Conservation (phyloP, 2,797 vertebrate species). For the Neopelma chrysocephalum region DNA sequence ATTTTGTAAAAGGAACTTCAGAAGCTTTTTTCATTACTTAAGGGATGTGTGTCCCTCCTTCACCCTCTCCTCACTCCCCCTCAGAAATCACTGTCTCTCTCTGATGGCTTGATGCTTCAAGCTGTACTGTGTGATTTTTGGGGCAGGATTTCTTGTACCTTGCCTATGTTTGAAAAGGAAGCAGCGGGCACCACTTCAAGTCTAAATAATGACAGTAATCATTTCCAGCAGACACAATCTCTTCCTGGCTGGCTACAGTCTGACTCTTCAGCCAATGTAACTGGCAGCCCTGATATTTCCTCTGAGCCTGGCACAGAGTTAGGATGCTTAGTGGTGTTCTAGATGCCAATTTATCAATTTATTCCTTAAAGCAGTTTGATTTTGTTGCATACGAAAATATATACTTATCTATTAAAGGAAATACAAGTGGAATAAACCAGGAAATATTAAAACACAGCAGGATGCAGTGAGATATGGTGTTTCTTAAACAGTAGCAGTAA, state of each 20-base stretch:
- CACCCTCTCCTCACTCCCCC: background rate
- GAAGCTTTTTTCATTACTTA: background rate
- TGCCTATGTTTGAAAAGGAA: constrained; percentile 9
- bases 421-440: constrained; percentile 22
- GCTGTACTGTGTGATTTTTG: background rate
- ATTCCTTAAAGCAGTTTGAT: constrained; percentile 46
- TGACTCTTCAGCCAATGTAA: constrained; percentile 36
- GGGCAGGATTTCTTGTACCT: constrained; percentile 1
- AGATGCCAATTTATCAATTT: constrained; percentile 61
- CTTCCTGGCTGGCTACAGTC: constrained; percentile 15
- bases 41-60: background rate
- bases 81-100: background rate
- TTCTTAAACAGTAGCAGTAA: constrained; percentile 28
- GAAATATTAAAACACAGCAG: constrained; percentile 55
- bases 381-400: constrained; percentile 42
- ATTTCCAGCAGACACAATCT: constrained; percentile 48
- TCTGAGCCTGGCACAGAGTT: constrained; percentile 29
- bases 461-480: constrained; percentile 2
- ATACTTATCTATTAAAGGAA: constrained; percentile 49
- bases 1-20: background rate
- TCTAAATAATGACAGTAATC: constrained; percentile 44
- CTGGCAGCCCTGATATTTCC: constrained; percentile 46
- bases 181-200: constrained; percentile 18
- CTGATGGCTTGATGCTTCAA: background rate
- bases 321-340: constrained; percentile 18